Evolutionary conservation across 2,888 invertebrate species (phyloP), one percentile per base, ranked within the genome.

Genomic region (Abrostola tripartita): DNA sequence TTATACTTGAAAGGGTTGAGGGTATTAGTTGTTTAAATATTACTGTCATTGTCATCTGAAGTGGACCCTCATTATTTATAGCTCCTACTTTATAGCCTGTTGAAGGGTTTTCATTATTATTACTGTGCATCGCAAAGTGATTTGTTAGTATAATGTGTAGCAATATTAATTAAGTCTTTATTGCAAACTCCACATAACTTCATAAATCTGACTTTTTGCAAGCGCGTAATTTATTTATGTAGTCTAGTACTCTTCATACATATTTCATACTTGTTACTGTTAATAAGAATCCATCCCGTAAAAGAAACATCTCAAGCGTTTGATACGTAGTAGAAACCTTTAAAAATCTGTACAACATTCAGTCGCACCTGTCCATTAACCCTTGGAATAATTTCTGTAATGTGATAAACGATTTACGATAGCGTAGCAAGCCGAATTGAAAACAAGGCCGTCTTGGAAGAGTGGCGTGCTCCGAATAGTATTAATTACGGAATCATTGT

Each of bases 371-470:
- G 90, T 83, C 86, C 84, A 86, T 90, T 88, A 89, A 88, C 85
- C 87, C 85, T 83, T 81, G 72, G 73, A 84, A 85, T 86, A 85
- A 85, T 87, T 84, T 82, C 78, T 78, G 75, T 83, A 81, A 83
- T 84, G 87, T 89, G 90, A 88, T 90, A 91, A 93, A 90, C 90
- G 90, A 92, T 93, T 92, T 90, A 91, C 88, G 86, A 88, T 85
- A 86, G 84, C 85, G 81, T 81, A 87, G 88, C 90, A 88, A 82
- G 73, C 81, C 92, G 85, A 92, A 93, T 92, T 84, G 85, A 82
- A 93, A 93, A 93, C 92, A 92, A 92, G 92, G 91, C 89, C 90
- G 88, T 84, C 80, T 83, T 86, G 86, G 85, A 82, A 87, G 85
- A 88, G 82, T 85, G 88, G 86, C 87, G 89, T 90, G 90, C 86